phyloP scores from a whole-genome alignment of 2,113 vertebrate genomes.

The Notiomystis cincta region DNA sequence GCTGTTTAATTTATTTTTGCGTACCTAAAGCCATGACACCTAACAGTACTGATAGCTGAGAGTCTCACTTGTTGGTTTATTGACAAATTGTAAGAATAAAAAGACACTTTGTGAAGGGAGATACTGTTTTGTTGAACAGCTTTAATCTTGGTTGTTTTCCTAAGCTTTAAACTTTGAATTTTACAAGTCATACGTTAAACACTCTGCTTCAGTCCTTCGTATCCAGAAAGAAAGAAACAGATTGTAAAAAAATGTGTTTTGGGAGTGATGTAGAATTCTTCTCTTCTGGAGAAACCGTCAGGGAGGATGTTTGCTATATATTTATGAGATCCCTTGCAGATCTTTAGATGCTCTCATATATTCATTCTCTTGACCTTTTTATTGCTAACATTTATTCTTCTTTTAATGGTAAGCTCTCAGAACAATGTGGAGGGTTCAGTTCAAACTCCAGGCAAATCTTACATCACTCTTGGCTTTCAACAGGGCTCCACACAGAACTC shows the following conservation, averaged over 20 bases:
- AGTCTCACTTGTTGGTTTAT: neutral
- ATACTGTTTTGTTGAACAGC: neutral
- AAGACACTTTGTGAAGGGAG: neutral
- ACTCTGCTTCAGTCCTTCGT: neutral
- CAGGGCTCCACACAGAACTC: neutral
- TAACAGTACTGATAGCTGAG: neutral
- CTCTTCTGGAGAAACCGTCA: neutral
- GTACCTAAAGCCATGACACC: neutral
- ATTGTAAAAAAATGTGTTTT: neutral
- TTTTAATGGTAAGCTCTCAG: neutral
- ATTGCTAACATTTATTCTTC: neutral
- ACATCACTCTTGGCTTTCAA: neutral
- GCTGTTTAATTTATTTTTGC: neutral
- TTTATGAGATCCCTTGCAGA: neutral
- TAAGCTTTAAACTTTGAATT: neutral
- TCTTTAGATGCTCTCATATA: neutral
- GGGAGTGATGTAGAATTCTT: neutral
- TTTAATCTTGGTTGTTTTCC: neutral
- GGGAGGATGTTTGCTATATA: neutral
- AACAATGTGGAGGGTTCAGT: neutral
- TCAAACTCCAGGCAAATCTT: neutral
- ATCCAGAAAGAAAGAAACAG: neutral
- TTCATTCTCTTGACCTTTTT: neutral
- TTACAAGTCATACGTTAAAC: neutral
- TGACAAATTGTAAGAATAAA: neutral